Percentiles rank a stretch among this genome's conserved stretches.
These are phyloP conservation scores for Polymixis flavicincta DNA, from an alignment of 2,888 invertebrate species.

Conservation along the genomic window DNA sequence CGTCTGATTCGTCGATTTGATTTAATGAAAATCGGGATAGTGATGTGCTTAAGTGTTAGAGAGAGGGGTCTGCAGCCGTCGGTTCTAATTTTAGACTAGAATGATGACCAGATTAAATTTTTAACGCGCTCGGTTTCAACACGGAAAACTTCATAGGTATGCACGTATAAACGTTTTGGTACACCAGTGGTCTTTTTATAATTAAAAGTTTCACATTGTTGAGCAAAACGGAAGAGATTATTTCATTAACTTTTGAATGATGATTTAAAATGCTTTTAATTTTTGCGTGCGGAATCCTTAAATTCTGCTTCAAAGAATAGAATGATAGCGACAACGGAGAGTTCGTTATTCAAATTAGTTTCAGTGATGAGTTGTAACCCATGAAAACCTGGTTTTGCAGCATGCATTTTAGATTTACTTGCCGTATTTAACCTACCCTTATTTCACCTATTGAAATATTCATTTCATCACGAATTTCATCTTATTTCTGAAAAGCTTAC, in stretches of 20 bases:
- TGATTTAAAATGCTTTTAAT: conserved; percentile 37
- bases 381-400: not conserved
- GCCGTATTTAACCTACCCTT: not conserved
- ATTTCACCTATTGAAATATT: not conserved
- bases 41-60: conserved; percentile 60
- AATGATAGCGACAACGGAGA: not conserved
- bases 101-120: conserved; percentile 65
- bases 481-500: not conserved
- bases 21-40: conserved; percentile 60
- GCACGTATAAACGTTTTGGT: conserved; percentile 54
- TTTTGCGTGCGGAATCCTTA: not conserved
- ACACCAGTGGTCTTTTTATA: conserved; percentile 52
- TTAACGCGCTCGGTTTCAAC: conserved; percentile 58
- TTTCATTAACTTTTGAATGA: conserved; percentile 43
- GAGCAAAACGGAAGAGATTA: conserved; percentile 42
- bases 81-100: conserved; percentile 63
- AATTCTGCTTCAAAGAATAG: not conserved
- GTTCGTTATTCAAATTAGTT: not conserved
- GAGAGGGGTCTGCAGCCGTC: conserved; percentile 56
- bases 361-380: not conserved
- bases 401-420: not conserved
- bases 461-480: not conserved
- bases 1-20: conserved; percentile 53
- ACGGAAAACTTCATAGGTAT: conserved; percentile 59
- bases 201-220: conserved; percentile 56